Evolutionary conservation across 2,888 invertebrate species (phyloP).

Genomic region (Metallyticus violacea): DNA sequence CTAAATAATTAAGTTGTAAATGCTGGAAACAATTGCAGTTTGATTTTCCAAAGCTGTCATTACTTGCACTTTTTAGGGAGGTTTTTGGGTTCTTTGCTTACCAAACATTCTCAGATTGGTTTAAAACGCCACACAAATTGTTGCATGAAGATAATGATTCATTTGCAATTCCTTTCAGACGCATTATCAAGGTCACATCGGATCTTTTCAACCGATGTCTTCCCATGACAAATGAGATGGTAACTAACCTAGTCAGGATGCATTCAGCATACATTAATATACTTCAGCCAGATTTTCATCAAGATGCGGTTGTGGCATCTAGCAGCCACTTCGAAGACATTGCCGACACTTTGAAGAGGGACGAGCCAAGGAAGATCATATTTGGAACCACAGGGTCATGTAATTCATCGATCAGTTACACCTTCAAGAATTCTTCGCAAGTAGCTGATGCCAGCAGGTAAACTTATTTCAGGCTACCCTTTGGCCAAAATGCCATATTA

Average conservation of each 20-base stretch:
- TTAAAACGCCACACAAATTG: too few relatives aligned
- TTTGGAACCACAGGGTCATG: too few relatives aligned
- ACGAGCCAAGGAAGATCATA: background rate
- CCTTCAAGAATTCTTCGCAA: background rate
- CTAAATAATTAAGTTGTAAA: too few relatives aligned
- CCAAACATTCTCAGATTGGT: too few relatives aligned
- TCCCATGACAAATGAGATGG: conserved; percentile 60
- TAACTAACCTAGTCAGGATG: conserved; percentile 59
- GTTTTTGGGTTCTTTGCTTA: too few relatives aligned
- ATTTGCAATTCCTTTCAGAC: background rate
- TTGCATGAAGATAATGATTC: too few relatives aligned
- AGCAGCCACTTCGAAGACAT: conserved; percentile 52
- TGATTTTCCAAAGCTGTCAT: too few relatives aligned
- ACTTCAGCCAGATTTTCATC: conserved; percentile 61
- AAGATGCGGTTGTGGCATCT: conserved; percentile 46
- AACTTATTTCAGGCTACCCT: background rate
- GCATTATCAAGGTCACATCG: conserved; percentile 60
- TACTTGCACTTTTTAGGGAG: too few relatives aligned
- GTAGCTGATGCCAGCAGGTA: background rate
- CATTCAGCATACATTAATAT: conserved; percentile 66
- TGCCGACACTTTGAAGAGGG: background rate
- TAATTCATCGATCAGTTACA: too few relatives aligned
- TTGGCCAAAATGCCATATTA: too few relatives aligned
- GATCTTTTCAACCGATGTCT: conserved; percentile 54
- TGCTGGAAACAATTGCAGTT: too few relatives aligned